Percentiles rank a stretch among this genome's conserved stretches.
Evolutionary conservation across 2,888 invertebrate species (phyloP).

Genomic region (Lasioglossum marginatum): DNA sequence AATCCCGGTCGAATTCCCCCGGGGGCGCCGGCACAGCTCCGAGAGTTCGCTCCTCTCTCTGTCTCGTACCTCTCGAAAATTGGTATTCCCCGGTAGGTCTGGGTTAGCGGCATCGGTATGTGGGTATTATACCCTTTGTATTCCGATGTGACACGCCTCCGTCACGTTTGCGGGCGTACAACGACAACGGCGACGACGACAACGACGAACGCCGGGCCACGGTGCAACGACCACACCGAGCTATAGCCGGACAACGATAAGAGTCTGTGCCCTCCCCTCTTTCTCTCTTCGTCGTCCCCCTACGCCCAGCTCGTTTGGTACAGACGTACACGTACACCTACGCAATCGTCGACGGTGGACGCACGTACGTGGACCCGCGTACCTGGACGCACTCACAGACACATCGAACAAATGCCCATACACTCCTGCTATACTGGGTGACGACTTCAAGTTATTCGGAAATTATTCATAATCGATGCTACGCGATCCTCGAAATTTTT

Average conservation of each 20-base stretch:
- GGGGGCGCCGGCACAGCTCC: constrained; percentile 7
- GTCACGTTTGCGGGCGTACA: constrained; percentile 79
- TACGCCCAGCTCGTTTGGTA: constrained; percentile 2
- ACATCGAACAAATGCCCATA: constrained; percentile 14
- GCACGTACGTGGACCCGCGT: constrained; percentile 14
- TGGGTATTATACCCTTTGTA: constrained; percentile 78
- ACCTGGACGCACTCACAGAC: constrained; percentile 7
- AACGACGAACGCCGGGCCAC: constrained; percentile 48
- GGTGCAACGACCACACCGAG: constrained; percentile 29
- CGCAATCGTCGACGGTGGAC: background rate
- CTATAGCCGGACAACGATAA: constrained; percentile 58
- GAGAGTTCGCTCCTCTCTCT: background rate
- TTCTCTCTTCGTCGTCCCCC: background rate
- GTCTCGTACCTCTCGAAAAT: constrained; percentile 66
- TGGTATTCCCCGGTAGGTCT: constrained; percentile 78
- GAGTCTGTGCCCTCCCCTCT: constrained; percentile 26
- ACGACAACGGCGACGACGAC: constrained; percentile 50
- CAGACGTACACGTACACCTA: constrained; percentile 31
- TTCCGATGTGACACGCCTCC: constrained; percentile 81
- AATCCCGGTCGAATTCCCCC: constrained; percentile 34
- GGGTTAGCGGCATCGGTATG: constrained; percentile 79
- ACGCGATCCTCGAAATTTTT: no score
- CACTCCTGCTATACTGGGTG: constrained; percentile 30
- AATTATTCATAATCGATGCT: background rate
- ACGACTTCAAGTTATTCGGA: constrained; percentile 8